Evolutionary conservation across 2,797 vertebrate genomes (phyloP), one percentile per base, ranked within the genome.

Genomic region (Enteromius argenteus): DNA sequence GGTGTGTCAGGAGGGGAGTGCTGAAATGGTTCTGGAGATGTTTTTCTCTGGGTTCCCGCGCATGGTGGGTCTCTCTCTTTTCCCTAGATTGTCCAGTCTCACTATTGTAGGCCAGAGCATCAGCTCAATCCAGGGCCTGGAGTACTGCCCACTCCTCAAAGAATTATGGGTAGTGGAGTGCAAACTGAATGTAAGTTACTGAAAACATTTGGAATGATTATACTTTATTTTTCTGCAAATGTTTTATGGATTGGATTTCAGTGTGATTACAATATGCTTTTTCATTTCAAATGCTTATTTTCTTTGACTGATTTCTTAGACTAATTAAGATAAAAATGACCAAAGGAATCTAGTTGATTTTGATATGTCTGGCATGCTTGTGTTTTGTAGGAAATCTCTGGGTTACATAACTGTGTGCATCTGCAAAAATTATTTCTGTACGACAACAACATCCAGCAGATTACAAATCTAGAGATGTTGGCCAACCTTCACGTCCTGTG

Each of bases 121-220:
- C 88, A 90, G 87, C 88, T 84, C 90, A 68, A 95, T 97, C 83
- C 94, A 96, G 89, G 94, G 94, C 10, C 91, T 97, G 46, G 93
- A 96, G 58, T 86, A 89, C 8, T 95, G 92, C 71, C 93, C 93
- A 21, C 86, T 94, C 71, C 95, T 98, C 37, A 91, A 72, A 86
- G 96, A 97, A 89, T 94, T 98, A n/a, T 97, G 95, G 96, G 93
- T 97, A 75, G 93, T 93, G 1, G 95, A 98, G 88, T 96, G 95
- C 85, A 94, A 87, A 62, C 86, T 96, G 83, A 93, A 90, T 15
- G 96, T 97, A 92, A 95, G 93, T 94, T 49, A 80, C 30, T 27
- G 4, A 30, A 56, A 56, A 32, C 14, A 46, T 68, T 46, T 71
- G 15, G 13, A 15, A 27, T 79, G 11, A 42, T 64, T 32, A 5